These are phyloP conservation scores for Labeo rohita DNA, from an alignment of 2,113 vertebrate species.

Conservation along the genomic window DNA sequence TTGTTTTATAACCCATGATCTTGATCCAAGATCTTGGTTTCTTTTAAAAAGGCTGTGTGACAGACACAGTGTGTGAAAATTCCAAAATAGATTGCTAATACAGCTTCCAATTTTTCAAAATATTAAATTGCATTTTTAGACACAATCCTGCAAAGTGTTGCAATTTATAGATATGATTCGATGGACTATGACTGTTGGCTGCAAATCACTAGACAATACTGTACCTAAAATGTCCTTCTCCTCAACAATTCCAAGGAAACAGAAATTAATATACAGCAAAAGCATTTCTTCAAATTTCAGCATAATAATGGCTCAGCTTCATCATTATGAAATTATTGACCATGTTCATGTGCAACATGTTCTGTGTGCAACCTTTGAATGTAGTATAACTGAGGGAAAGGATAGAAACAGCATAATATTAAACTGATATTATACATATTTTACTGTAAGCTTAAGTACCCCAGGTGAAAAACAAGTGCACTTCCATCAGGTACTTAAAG, in stretches of 20 bases:
- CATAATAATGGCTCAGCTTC: not conserved
- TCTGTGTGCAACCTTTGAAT: not conserved
- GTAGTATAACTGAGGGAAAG: not conserved
- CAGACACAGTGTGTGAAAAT: not conserved
- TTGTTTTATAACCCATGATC: slow-evolving; percentile 78
- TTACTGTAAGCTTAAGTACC: not conserved
- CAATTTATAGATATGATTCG: not conserved
- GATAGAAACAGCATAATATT: not conserved
- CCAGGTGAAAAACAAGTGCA: too few relatives aligned
- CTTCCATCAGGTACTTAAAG: too few relatives aligned
- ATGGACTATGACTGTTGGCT: not conserved
- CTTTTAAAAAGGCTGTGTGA: slow-evolving; percentile 70
- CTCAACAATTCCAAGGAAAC: not conserved
- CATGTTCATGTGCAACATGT: not conserved
- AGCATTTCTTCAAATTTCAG: too few relatives aligned
- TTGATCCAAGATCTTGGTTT: slow-evolving; percentile 62
- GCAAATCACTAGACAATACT: not conserved
- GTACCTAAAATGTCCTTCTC: not conserved
- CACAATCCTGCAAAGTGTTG: not conserved
- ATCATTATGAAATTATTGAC: not conserved
- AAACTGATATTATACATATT: not conserved
- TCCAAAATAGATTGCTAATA: not conserved
- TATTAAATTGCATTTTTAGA: not conserved
- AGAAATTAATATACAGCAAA: not conserved
- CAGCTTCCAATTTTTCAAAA: not conserved